Conservation (phyloP, 2,113 vertebrate genomes). For the Terrapene triunguis region DNA sequence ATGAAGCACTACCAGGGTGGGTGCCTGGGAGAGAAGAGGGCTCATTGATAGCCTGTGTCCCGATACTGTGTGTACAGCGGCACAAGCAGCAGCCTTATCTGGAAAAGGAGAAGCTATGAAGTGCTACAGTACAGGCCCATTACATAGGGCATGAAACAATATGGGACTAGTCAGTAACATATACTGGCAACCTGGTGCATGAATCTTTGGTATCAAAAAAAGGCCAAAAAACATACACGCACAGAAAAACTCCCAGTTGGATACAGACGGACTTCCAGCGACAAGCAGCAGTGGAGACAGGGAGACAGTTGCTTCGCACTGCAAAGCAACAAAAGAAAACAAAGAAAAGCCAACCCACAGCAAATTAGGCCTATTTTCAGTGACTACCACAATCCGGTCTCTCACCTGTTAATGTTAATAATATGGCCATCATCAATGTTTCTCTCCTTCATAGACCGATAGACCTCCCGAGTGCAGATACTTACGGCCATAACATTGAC, state of each 20-base stretch:
- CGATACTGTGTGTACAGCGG: not conserved
- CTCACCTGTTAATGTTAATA: conserved; percentile 96
- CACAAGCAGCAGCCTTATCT: not conserved
- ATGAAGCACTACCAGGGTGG: not conserved
- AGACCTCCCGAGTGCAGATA: conserved; percentile 95
- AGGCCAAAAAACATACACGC: not conserved
- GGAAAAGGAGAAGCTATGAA: not conserved
- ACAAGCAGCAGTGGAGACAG: not conserved
- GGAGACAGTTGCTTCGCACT: not conserved
- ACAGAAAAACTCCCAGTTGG: not conserved
- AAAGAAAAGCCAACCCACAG: not conserved
- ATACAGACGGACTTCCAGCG: not conserved
- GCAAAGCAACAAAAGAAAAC: not conserved
- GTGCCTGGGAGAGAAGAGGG: not conserved
- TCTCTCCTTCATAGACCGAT: conserved; percentile 95
- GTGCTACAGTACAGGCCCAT: not conserved
- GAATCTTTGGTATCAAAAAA: not conserved
- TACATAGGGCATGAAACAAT: not conserved
- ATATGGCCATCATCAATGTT: conserved; percentile 95
- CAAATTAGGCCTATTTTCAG: not conserved
- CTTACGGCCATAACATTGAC: conserved; percentile 94
- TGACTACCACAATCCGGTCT: accelerated
- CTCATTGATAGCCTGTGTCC: not conserved
- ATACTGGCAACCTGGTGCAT: not conserved
- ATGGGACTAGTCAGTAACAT: not conserved